Conservation (phyloP, 2,797 vertebrate species). For the Mormyrops boulengeri region DNA sequence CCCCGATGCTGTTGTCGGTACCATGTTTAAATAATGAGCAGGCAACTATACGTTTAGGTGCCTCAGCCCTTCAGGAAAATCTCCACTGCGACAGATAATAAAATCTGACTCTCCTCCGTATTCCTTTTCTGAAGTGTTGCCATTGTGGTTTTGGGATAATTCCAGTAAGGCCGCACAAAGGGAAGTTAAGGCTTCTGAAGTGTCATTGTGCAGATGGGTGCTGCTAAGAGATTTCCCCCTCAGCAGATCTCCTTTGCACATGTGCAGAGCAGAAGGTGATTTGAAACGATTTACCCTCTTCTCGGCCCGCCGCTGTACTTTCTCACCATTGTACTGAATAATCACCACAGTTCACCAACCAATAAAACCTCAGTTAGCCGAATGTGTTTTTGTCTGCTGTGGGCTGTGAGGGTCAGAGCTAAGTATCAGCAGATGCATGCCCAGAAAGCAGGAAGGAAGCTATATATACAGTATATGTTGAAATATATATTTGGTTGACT, state of each 20-base stretch:
- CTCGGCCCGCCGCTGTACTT: conserved; percentile 59
- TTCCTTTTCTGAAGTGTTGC: conserved; percentile 79
- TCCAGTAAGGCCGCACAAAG: conserved; percentile 82
- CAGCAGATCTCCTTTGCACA: conserved; percentile 71
- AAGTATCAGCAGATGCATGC: conserved; percentile 78
- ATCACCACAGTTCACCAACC: conserved; percentile 66
- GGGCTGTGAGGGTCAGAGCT: conserved; percentile 75
- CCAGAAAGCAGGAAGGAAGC: conserved; percentile 69
- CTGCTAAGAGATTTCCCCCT: conserved; percentile 70
- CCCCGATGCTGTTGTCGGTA: conserved; percentile 26
- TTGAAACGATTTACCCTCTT: conserved; percentile 68
- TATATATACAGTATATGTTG: conserved; percentile 40
- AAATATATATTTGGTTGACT: conserved; percentile 1
- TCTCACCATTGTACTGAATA: conserved; percentile 64
- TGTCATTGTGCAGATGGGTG: conserved; percentile 80
- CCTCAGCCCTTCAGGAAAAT: conserved; percentile 57
- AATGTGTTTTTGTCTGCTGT: conserved; percentile 79
- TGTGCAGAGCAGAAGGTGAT: conserved; percentile 84
- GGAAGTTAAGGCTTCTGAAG: conserved; percentile 81
- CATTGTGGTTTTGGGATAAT: conserved; percentile 83
- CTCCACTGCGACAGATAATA: conserved; percentile 70
- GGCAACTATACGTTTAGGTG: conserved; percentile 35
- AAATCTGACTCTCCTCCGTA: conserved; percentile 62
- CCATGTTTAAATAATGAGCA: conserved; percentile 37
- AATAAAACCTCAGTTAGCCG: conserved; percentile 72